Conservation (phyloP, 2,113 vertebrate genomes). For the Capra hircus region DNA sequence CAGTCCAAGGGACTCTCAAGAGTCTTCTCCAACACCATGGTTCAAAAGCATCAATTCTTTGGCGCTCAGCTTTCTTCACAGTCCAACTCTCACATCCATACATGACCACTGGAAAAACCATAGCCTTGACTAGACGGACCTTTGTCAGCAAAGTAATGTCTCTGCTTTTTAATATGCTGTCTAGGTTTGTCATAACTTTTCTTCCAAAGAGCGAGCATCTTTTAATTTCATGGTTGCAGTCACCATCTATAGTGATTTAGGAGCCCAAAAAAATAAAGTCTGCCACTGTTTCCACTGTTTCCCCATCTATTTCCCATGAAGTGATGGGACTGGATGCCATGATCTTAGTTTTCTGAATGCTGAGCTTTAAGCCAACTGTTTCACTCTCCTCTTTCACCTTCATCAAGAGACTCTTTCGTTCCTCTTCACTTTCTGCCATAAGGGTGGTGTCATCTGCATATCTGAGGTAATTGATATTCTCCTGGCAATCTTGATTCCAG, state of each 20-base stretch:
- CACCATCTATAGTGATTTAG: background rate
- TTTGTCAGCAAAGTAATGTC: background rate
- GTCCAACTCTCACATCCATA: background rate
- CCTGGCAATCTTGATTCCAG: background rate
- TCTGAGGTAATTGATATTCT: background rate
- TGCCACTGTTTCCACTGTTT: background rate
- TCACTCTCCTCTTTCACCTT: background rate
- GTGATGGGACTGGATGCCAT: background rate
- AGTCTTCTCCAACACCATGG: background rate
- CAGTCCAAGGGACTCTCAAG: background rate
- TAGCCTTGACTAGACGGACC: background rate
- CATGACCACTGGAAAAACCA: background rate
- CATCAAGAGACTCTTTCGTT: background rate
- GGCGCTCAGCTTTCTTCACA: background rate
- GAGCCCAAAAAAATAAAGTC: rapidly evolving
- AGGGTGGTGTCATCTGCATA: background rate
- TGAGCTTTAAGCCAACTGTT: background rate
- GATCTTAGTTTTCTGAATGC: background rate
- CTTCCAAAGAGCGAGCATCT: background rate
- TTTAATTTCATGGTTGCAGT: background rate
- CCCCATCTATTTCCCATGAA: background rate
- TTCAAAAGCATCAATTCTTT: background rate
- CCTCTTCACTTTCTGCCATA: background rate
- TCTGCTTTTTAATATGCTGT: background rate
- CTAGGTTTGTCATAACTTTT: background rate